These are phyloP conservation scores for Drosophila trichaetosa DNA, from an alignment of 2,888 invertebrate genomes.

Conservation along the genomic window DNA sequence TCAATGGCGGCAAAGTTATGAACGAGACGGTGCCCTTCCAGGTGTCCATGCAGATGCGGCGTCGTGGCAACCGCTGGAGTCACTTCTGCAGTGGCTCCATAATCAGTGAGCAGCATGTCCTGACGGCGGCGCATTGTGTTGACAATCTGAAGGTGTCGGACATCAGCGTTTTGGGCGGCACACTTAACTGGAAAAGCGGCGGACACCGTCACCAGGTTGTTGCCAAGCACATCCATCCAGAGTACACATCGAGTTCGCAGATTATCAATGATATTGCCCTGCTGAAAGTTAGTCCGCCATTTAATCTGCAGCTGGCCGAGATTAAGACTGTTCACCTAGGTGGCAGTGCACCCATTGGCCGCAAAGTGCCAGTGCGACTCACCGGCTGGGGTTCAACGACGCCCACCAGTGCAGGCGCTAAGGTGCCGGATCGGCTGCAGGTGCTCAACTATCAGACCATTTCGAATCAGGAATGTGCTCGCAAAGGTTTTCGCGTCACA, in stretches of 20 bases:
- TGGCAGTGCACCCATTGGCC: constrained; percentile 64
- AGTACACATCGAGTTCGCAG: constrained; percentile 63
- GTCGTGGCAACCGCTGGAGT: constrained; percentile 70
- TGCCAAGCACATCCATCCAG: constrained; percentile 76
- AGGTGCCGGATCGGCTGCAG: constrained; percentile 81
- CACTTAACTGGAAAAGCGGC: constrained; percentile 69
- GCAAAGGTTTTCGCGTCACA: constrained; percentile 79
- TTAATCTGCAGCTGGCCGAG: constrained; percentile 64
- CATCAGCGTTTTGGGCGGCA: constrained; percentile 76
- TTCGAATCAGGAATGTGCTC: constrained; percentile 81
- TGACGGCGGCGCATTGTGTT: constrained; percentile 84
- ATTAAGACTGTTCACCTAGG: constrained; percentile 70
- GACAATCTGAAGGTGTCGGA: constrained; percentile 61
- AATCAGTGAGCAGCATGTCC: constrained; percentile 75
- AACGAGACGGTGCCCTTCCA: constrained; percentile 82
- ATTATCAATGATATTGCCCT: constrained; percentile 82
- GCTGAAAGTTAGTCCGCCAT: constrained; percentile 75
- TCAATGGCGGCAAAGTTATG: constrained; percentile 77
- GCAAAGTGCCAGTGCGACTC: constrained; percentile 72
- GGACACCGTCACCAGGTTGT: constrained; percentile 75
- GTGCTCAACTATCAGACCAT: constrained; percentile 82
- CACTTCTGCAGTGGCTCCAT: constrained; percentile 84
- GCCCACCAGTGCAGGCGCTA: constrained; percentile 55
- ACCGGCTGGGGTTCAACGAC: constrained; percentile 84
- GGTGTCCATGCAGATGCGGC: constrained; percentile 78